phyloP scores from a whole-genome alignment of 2,113 vertebrate species.

The Coturnix japonica region DNA sequence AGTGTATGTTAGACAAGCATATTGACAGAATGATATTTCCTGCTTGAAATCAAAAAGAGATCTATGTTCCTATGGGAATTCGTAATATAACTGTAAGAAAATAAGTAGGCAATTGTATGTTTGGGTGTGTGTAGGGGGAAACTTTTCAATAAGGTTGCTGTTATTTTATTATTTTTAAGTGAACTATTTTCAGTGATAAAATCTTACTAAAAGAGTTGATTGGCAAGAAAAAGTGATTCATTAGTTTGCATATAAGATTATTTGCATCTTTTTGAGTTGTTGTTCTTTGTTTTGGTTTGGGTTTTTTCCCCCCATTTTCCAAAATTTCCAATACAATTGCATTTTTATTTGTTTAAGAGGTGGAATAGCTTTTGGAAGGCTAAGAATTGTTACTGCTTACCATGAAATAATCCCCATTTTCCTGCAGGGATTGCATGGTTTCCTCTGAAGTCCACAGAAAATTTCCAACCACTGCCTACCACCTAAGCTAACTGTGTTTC shows the following conservation, averaged over 20 bases:
- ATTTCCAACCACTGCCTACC: neutral
- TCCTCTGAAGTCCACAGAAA: constrained; percentile 14
- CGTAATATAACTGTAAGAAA: constrained; percentile 56
- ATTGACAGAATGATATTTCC: constrained; percentile 71
- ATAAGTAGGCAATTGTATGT: constrained; percentile 64
- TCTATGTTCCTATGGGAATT: constrained; percentile 42
- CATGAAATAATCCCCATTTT: neutral
- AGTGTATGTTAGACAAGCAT: constrained; percentile 34
- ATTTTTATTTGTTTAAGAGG: constrained; percentile 32
- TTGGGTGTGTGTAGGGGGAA: neutral
- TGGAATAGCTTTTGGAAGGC: neutral
- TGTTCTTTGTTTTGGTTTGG: neutral
- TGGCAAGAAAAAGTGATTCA: constrained; percentile 28
- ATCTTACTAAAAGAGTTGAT: constrained; percentile 34
- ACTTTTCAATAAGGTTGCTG: constrained; percentile 16
- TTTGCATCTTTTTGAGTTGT: neutral
- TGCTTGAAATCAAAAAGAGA: constrained; percentile 65
- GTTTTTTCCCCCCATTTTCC: neutral
- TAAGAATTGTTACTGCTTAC: neutral
- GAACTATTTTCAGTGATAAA: constrained; percentile 15
- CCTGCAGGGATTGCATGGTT: neutral
- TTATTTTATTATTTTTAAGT: constrained; percentile 43
- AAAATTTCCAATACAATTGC: constrained; percentile 23
- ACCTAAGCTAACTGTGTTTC: neutral
- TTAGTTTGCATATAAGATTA: neutral